These are phyloP conservation scores for Chorisops tibialis DNA, from an alignment of 2,888 invertebrate species.

Conservation along the genomic window DNA sequence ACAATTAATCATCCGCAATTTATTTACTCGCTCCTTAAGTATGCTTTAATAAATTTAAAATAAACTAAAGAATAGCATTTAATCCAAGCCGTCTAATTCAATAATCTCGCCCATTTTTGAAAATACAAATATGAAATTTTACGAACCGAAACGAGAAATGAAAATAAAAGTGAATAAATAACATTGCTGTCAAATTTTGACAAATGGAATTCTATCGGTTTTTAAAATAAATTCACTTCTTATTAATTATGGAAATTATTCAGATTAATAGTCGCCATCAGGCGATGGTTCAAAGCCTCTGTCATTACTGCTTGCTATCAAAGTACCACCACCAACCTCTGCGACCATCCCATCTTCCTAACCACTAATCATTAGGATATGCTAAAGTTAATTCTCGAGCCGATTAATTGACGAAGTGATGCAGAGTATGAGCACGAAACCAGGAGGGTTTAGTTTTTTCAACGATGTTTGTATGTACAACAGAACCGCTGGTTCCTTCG, in stretches of 20 bases:
- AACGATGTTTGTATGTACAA: no score
- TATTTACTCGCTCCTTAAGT: background rate
- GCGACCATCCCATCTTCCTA: background rate
- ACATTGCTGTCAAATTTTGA: constrained; percentile 36
- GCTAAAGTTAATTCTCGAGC: constrained; percentile 11
- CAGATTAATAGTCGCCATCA: constrained; percentile 28
- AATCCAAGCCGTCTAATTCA: constrained; percentile 19
- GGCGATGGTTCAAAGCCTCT: background rate
- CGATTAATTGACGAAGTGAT: constrained; percentile 3
- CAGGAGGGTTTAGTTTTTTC: no score
- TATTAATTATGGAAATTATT: constrained; percentile 30
- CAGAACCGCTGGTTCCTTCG: no score
- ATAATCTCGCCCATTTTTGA: background rate
- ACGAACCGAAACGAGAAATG: no score
- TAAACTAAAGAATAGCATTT: constrained; percentile 2
- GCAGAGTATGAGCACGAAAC: background rate
- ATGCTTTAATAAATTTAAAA: constrained; percentile 1
- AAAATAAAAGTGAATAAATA: constrained; percentile 14
- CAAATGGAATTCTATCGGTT: constrained; percentile 34
- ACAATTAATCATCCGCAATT: constrained; percentile 15
- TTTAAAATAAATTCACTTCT: constrained; percentile 27
- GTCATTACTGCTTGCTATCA: background rate
- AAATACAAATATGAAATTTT: constrained; percentile 19
- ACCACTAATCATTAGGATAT: constrained; percentile 8
- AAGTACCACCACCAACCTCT: background rate